Evolutionary conservation across 2,888 invertebrate species (phyloP).

Genomic region (Celastrina argiolus): DNA sequence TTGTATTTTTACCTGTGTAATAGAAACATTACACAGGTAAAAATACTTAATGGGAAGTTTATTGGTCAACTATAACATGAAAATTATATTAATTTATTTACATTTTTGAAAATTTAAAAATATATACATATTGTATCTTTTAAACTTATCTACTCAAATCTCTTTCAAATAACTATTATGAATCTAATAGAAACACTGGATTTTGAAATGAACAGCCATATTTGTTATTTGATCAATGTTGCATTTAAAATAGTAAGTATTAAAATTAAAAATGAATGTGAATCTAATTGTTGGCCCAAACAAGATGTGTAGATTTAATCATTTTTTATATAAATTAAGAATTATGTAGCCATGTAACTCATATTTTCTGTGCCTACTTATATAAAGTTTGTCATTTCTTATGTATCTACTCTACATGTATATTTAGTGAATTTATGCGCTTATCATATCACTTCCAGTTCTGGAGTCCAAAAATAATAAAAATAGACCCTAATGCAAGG

Average conservation of each 20-base stretch:
- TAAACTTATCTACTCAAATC: too few species aligned
- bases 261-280: not conserved
- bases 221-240: conserved; percentile 20
- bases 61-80: too few species aligned
- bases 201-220: not conserved
- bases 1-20: too few species aligned
- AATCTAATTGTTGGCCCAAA: not conserved
- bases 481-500: not conserved
- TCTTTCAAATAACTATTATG: not conserved
- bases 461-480: not conserved
- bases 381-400: not conserved
- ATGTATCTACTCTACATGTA: not conserved
- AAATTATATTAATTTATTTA: too few species aligned
- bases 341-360: not conserved
- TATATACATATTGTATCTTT: too few species aligned
- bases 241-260: conserved; percentile 19
- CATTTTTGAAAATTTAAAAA: too few species aligned
- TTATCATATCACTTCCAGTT: not conserved
- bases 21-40: too few species aligned
- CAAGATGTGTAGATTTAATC: not conserved
- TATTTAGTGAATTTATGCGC: not conserved
- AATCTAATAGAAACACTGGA: not conserved
- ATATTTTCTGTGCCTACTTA: not conserved
- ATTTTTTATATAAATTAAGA: not conserved
- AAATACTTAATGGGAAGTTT: too few species aligned